These are phyloP conservation scores for Melitaea athalia DNA, from an alignment of 2,888 invertebrate genomes.

Conservation along the genomic window DNA sequence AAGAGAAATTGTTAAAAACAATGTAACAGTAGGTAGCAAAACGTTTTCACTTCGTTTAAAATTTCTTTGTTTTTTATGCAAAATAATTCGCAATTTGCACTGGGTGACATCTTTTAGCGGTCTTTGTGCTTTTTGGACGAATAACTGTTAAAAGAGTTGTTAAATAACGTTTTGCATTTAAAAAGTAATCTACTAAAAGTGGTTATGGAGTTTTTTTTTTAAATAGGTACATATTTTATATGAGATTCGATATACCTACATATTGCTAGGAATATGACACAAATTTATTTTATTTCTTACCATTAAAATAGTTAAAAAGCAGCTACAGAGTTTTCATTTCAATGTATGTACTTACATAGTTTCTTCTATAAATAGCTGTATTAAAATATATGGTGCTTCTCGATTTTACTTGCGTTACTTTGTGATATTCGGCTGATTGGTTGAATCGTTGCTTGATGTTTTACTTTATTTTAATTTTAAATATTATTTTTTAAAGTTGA, in stretches of 20 bases:
- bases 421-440: no score
- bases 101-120: slow-evolving; percentile 3
- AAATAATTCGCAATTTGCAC: slow-evolving; percentile 10
- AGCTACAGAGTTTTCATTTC: no score
- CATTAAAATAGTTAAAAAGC: no score
- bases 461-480: background rate
- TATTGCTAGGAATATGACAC: no score
- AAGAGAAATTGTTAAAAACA: background rate
- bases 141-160: background rate
- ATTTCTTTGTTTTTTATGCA: slow-evolving; percentile 4
- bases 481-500: no score
- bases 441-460: background rate
- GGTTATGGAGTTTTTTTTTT: background rate
- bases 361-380: no score
- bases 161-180: background rate
- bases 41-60: slow-evolving; percentile 1
- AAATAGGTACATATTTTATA: background rate
- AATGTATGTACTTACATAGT: no score
- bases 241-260: no score
- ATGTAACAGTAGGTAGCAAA: background rate
- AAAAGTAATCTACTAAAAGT: background rate
- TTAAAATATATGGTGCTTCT: no score
- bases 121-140: background rate
- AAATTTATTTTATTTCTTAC: background rate
- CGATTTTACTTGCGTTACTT: no score